Conservation (phyloP, 1,140 invertebrate species). For the Ctenoplectra terminalis region DNA sequence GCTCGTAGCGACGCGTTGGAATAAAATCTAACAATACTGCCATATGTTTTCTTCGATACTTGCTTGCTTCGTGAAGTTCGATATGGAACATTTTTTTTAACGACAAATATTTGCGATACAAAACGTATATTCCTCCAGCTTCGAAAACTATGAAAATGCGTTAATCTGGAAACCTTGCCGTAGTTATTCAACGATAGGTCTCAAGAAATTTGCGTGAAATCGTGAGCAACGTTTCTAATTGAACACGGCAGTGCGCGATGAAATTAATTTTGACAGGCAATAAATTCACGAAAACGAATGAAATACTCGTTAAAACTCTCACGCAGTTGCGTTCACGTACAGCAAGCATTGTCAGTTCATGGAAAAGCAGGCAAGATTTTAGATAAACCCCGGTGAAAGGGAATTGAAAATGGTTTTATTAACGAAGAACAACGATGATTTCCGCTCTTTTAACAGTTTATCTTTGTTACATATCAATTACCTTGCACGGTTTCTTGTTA, state of each 20-base stretch:
- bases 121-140: no score
- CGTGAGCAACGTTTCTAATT: conserved; percentile 34
- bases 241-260: not conserved
- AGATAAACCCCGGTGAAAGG: conserved; percentile 44
- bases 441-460: conserved; percentile 21
- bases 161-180: no score
- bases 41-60: no score
- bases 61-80: no score
- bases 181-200: not conserved
- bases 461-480: conserved; percentile 42
- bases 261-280: conserved; percentile 36
- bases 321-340: conserved; percentile 20
- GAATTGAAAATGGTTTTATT: conserved; percentile 33
- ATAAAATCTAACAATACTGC: no score
- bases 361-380: conserved; percentile 21
- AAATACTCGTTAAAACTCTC: conserved; percentile 38
- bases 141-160: not conserved
- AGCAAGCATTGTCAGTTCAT: not conserved
- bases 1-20: not conserved
- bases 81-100: no score
- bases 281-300: conserved; percentile 27
- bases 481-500: conserved; percentile 4
- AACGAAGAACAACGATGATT: conserved; percentile 40
- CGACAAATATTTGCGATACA: no score
- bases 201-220: conserved; percentile 15